Evolutionary conservation across 2,797 vertebrate species (phyloP).

Genomic region (Malurus splendens): DNA sequence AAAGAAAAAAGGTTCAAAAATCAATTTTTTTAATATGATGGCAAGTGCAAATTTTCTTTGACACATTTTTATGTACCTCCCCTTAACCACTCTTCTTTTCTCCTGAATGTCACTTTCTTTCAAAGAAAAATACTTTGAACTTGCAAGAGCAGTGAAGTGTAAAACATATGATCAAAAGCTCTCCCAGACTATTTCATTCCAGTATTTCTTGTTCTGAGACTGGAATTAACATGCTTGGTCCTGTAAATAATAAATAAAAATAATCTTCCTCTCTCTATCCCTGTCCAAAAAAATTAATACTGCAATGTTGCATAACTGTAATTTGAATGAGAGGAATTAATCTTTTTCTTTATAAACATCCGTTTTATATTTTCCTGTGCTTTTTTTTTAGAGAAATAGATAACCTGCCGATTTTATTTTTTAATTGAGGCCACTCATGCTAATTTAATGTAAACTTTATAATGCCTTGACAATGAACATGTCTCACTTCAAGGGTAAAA

Average conservation of each 20-base stretch:
- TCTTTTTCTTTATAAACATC: background rate
- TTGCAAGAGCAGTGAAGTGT: background rate
- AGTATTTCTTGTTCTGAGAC: conserved; percentile 13
- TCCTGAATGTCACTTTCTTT: background rate
- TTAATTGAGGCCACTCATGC: background rate
- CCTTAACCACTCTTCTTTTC: background rate
- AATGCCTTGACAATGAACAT: background rate
- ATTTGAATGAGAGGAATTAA: background rate
- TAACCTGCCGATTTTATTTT: background rate
- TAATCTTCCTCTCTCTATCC: background rate
- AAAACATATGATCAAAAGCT: background rate
- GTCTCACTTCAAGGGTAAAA: background rate
- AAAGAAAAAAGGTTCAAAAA: background rate
- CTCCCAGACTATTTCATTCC: conserved; percentile 8
- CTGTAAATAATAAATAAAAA: background rate
- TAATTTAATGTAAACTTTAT: background rate
- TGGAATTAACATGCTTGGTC: background rate
- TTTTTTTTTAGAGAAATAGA: background rate
- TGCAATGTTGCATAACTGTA: background rate
- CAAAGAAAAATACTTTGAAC: background rate
- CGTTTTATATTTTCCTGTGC: background rate
- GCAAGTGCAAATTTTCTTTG: background rate
- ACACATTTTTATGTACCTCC: background rate
- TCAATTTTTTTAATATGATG: background rate
- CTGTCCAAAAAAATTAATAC: background rate